Conservation (phyloP, 2,888 invertebrate species). For the Choristoneura rosaceana region DNA sequence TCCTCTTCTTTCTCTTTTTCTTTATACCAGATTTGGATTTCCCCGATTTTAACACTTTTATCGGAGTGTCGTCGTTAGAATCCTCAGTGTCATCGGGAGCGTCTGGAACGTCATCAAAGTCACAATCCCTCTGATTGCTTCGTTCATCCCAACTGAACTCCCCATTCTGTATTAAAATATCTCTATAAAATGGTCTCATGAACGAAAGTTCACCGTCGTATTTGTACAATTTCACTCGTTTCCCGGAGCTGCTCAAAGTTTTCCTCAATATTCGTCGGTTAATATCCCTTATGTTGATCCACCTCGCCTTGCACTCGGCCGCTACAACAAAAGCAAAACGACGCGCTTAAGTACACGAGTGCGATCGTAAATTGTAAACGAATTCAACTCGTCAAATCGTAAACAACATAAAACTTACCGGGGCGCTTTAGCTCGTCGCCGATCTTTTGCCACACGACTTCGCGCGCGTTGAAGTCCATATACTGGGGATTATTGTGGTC, state of each 20-base stretch:
- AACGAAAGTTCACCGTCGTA: slow-evolving; percentile 71
- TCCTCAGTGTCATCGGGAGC: slow-evolving; percentile 15
- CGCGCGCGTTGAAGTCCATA: slow-evolving; percentile 76
- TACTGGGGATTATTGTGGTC: slow-evolving; percentile 70
- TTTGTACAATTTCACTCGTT: slow-evolving; percentile 65
- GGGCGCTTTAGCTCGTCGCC: slow-evolving; percentile 74
- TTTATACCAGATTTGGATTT: slow-evolving; percentile 33
- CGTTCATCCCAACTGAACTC: slow-evolving; percentile 39
- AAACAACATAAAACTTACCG: slow-evolving; percentile 59
- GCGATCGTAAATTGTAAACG: slow-evolving; percentile 41
- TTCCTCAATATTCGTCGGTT: slow-evolving; percentile 68
- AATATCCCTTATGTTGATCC: slow-evolving; percentile 80
- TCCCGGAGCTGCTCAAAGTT: slow-evolving; percentile 36
- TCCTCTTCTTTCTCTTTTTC: slow-evolving; percentile 38
- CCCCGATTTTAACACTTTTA: slow-evolving; percentile 21
- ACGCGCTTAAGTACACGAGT: slow-evolving; percentile 24
- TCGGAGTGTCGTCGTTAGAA: slow-evolving; percentile 31
- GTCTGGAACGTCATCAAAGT: slow-evolving; percentile 26
- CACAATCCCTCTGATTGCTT: slow-evolving; percentile 25
- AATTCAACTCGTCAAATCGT: slow-evolving; percentile 37
- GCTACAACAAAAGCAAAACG: slow-evolving; percentile 58
- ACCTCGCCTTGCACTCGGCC: slow-evolving; percentile 75
- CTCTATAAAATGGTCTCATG: slow-evolving; percentile 71
- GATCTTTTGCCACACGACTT: slow-evolving; percentile 80
- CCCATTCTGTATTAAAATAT: slow-evolving; percentile 47